Evolutionary conservation across 1,140 invertebrate genomes (phyloP).

Genomic region (Sitobion miscanthi): DNA sequence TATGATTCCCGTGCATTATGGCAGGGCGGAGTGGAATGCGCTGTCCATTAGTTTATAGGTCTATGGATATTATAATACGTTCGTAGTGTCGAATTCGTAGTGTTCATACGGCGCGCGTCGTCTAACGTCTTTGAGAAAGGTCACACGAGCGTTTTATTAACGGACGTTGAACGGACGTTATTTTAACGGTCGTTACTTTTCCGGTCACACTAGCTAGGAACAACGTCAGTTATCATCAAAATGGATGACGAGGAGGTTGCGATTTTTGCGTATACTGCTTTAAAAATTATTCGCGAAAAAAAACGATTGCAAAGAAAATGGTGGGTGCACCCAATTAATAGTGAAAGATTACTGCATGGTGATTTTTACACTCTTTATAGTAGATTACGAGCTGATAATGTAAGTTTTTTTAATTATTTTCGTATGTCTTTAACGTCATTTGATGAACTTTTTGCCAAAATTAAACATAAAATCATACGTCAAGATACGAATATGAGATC

Average conservation of each 20-base stretch:
- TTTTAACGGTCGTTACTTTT: background rate
- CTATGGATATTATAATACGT: too few relatives aligned
- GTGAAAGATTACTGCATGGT: conserved; percentile 23
- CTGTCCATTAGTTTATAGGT: too few relatives aligned
- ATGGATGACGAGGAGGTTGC: background rate
- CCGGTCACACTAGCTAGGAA: background rate
- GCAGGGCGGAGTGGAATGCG: too few relatives aligned
- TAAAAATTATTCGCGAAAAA: background rate
- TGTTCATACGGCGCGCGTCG: too few relatives aligned
- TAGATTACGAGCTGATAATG: background rate
- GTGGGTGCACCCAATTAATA: conserved; percentile 34
- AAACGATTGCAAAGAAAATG: conserved; percentile 11
- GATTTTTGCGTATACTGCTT: background rate
- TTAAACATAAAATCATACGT: background rate
- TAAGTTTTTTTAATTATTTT: conserved; percentile 37
- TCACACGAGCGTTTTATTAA: background rate
- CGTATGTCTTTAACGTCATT: background rate
- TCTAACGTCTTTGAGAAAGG: too few relatives aligned
- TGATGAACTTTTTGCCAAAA: conserved; percentile 22
- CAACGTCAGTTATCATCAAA: conserved; percentile 14
- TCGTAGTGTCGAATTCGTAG: too few relatives aligned
- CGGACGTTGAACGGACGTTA: too few relatives aligned
- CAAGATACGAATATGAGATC: conserved; percentile 62
- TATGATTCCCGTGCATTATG: too few relatives aligned
- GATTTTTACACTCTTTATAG: conserved; percentile 23